Base-by-base conservation (phyloP, 2,797 vertebrate species). In the Florisuga fusca region DNA sequence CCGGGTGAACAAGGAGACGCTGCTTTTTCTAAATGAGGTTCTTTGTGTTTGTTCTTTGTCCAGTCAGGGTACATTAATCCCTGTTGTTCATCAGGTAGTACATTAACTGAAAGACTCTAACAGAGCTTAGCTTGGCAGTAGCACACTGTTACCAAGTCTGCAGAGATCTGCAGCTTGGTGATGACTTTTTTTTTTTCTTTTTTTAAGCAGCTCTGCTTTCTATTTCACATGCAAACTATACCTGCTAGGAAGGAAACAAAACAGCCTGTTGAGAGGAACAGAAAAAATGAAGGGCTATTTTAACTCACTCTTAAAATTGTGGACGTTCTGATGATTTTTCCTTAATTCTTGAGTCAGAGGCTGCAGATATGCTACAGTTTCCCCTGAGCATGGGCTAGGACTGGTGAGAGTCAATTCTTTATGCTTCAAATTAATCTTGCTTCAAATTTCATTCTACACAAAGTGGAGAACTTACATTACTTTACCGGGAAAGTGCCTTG, bases 281-380 rank as follows among this genome's bases (percentile, higher is more conserved):
- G 61, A 93, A 90, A 91, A 92, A 91, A 93, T 71, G 57, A 95
- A 95, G 48, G 84, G 57, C 75, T 95, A 69, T 92, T 94, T 91
- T 55, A 90, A 94, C 91, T 85, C 26, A 12, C 16, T 23, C 57
- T 61, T 80, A 5, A 34, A 88, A 93, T 61, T 29, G 21, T 43
- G 45, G 73, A 63, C 51, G 33, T 76, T 89, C 67, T 50, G 64
- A 51, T 34, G 20, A 38, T 81, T 90, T 69, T 80, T 89, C 71
- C 79, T 90, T 81, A 91, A 61, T 45, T 25, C 34, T 86, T 63
- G 43, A 82, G 59, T 75, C n/a, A 59, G 4, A 84, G 68, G 51
- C 48, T 82, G 22, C 16, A 61, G 71, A 33, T 74, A 50, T 4
- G 8, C 15, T 72, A 34, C 66, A 79, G 36, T 59, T 89, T 87